Evolutionary conservation across 2,797 vertebrate species (phyloP), one percentile per base, ranked within the genome.

Genomic region (Uromys caudimaculatus): DNA sequence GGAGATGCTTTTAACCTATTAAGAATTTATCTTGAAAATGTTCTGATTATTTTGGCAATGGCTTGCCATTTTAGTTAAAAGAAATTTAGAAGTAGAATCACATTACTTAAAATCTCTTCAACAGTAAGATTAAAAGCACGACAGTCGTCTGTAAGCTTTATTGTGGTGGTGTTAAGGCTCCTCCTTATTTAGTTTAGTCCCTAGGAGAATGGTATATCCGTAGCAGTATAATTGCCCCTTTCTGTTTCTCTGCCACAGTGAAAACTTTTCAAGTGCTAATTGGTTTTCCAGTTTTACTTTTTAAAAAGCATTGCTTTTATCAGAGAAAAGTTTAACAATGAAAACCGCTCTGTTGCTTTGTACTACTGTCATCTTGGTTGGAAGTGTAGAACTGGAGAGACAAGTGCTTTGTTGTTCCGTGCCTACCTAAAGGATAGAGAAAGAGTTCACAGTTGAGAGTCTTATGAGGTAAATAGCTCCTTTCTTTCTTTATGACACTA

Each of bases 21-120:
- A 89, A 95, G 35, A 87, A 90, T 92, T 86, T 88, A 92, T 58
- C 38, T 76, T 32, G 64, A 87, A 86, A 87, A 95, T 62, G 2
- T 75, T 95, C 41, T 73, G 13, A 14, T 71, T 94, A 93, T 89
- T 92, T 83, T 35, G 79, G 44, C 32, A 92, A 23, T 81, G 32
- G 73, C 52, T 94, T 95, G 38, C 29, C 29, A 75, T 95, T 95
- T 87, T 90, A 92, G 86, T 95, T 58, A 94, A 95, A 89, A 89
- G 38, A 95, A 97, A 95, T 91, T 93, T 91, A 23, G 38, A 92
- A n/a, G 16, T 87, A 91, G 17, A 52, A 75, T 91, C 87, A 56
- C 13, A 56, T 92, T 93, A 44, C 79, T 96, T 79, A 89, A 96
- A 84, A 91, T 95, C 7, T 62, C 41, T 85, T 67, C 50, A 95